phyloP scores from a whole-genome alignment of 2,113 vertebrate species.

The Neotoma lepida region DNA sequence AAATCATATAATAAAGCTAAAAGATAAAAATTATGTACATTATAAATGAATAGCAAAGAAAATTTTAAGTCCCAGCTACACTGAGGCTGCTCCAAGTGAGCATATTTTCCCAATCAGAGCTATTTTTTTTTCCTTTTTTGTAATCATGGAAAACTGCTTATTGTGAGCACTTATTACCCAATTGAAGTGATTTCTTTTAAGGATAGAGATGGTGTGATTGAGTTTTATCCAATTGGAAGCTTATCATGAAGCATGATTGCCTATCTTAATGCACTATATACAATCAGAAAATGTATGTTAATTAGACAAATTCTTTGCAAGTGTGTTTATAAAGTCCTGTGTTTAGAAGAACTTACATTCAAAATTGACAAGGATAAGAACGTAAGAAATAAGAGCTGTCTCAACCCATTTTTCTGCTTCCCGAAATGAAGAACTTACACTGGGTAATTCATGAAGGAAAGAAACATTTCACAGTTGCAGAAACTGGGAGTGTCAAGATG shows the following conservation, averaged over 20 bases:
- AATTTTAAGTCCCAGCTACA: slow-evolving; percentile 1
- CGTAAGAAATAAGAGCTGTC: neutral
- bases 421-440: neutral
- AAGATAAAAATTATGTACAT: neutral
- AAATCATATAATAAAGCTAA: neutral
- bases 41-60: slow-evolving; percentile 6
- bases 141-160: slow-evolving; percentile 74
- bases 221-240: slow-evolving; percentile 63
- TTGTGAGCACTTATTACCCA: slow-evolving; percentile 70
- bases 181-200: slow-evolving; percentile 72
- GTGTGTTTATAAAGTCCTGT: slow-evolving; percentile 36
- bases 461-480: neutral
- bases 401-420: slow-evolving; percentile 4
- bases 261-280: slow-evolving; percentile 56
- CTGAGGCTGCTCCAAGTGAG: slow-evolving; percentile 52
- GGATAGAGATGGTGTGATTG: slow-evolving; percentile 41
- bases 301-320: slow-evolving; percentile 68
- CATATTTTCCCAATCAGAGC: slow-evolving; percentile 59
- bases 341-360: slow-evolving; percentile 48
- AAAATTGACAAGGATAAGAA: slow-evolving; percentile 20
- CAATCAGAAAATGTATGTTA: slow-evolving; percentile 73
- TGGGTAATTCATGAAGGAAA: neutral
- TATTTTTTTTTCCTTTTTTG: slow-evolving; percentile 9
- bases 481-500: neutral
- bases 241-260: slow-evolving; percentile 67